A percentile compares a stretch with the other conserved stretches of the same genome.
These are phyloP conservation scores for Bostrychus sinensis DNA, from an alignment of 2,113 vertebrate genomes.

Conservation along the genomic window DNA sequence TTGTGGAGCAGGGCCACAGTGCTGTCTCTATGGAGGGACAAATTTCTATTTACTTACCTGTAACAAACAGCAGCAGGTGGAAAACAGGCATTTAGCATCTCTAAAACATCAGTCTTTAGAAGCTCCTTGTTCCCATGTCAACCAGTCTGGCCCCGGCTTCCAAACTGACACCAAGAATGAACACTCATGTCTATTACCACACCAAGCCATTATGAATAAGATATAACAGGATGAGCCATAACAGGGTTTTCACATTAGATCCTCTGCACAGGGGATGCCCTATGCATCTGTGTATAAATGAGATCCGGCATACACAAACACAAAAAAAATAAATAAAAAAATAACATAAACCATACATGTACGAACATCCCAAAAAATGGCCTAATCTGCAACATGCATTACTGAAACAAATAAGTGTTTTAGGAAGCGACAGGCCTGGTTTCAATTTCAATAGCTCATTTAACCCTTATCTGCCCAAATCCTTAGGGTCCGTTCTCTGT, in stretches of 20 bases:
- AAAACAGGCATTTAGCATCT: conserved; percentile 83
- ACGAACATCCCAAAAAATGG: conserved; percentile 61
- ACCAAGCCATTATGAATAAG: conserved; percentile 91
- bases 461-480: conserved; percentile 87
- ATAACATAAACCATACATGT: conserved; percentile 51
- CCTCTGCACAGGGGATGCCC: conserved; percentile 43
- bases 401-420: conserved; percentile 81
- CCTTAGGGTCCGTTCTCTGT: conserved; percentile 84
- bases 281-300: conserved; percentile 46
- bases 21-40: conserved; percentile 69
- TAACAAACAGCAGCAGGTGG: conserved; percentile 83
- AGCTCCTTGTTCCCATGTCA: conserved; percentile 58
- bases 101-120: conserved; percentile 72
- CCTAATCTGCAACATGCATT: conserved; percentile 64
- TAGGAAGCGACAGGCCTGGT: conserved; percentile 75
- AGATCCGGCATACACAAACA: not conserved
- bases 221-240: conserved; percentile 86
- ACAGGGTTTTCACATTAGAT: conserved; percentile 89
- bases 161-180: conserved; percentile 84
- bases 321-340: not conserved
- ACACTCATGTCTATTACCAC: conserved; percentile 84
- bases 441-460: conserved; percentile 82
- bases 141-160: conserved; percentile 71
- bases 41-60: conserved; percentile 82
- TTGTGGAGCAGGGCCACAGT: conserved; percentile 6